Conservation (phyloP, 2,888 invertebrate genomes). For the Oscheius sp. region DNA sequence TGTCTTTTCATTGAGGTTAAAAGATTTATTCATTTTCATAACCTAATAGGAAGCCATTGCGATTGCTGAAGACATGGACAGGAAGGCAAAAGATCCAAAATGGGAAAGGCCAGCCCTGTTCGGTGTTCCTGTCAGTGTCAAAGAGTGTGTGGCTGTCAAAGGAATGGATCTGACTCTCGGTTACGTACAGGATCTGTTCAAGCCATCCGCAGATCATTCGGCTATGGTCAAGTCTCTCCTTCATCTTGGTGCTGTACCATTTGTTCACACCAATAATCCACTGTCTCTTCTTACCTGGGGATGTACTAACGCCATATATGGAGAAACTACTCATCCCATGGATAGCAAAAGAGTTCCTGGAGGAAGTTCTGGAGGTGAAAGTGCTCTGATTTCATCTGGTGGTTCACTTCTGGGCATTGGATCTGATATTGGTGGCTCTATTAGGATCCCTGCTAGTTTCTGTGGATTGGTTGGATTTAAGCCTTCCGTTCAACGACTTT, state of each 20-base stretch:
- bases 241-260: conserved; percentile 76
- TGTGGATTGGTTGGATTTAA: conserved; percentile 73
- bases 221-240: conserved; percentile 49
- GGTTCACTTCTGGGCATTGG: conserved; percentile 76
- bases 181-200: conserved; percentile 65
- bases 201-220: conserved; percentile 56
- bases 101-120: conserved; percentile 57
- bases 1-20: conserved; percentile 48
- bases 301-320: conserved; percentile 74
- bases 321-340: conserved; percentile 47
- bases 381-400: conserved; percentile 75
- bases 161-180: conserved; percentile 71
- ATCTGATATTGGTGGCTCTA: conserved; percentile 76
- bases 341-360: conserved; percentile 71
- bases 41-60: conserved; percentile 18
- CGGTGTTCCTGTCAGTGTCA: conserved; percentile 68
- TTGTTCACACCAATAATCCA: conserved; percentile 75
- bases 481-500: conserved; percentile 25
- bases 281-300: conserved; percentile 70
- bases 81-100: background rate
- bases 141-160: conserved; percentile 64
- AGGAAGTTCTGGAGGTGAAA: conserved; percentile 76
- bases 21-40: background rate
- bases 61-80: conserved; percentile 19
- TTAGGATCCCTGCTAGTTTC: conserved; percentile 76